Conservation (phyloP, 30 jellyfish, hydroid and myxozoan species). For the Aurelia aurita region DNA sequence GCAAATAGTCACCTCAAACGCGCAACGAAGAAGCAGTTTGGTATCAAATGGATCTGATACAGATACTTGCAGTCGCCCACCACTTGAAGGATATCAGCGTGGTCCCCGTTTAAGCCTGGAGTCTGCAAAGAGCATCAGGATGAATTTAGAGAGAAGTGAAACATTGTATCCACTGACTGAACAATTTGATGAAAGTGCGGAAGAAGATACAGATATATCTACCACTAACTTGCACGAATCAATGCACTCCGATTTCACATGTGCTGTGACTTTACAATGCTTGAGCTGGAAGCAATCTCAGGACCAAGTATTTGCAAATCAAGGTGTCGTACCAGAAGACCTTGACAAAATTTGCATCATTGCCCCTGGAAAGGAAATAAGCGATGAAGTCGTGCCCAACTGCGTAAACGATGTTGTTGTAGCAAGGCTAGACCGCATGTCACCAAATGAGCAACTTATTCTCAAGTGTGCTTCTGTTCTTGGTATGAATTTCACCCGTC, state of each 20-base stretch:
- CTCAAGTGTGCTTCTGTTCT: constrained; percentile 93
- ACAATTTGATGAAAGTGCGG: constrained; percentile 23
- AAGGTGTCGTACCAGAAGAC: constrained; percentile 77
- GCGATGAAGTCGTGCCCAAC: constrained; percentile 74
- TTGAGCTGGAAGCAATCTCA: neutral
- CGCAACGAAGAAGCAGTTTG: too few relatives aligned
- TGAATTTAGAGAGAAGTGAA: constrained; percentile 38
- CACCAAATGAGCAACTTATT: constrained; percentile 90
- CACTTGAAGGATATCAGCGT: neutral
- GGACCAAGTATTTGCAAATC: constrained; percentile 59
- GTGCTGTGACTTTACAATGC: neutral
- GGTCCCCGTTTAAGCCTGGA: constrained; percentile 41
- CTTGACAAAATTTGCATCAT: constrained; percentile 71
- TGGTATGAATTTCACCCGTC: constrained; percentile 86
- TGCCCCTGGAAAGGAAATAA: constrained; percentile 69
- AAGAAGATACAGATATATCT: neutral
- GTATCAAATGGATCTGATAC: too few relatives aligned
- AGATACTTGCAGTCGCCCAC: too few relatives aligned
- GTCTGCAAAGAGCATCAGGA: constrained; percentile 28
- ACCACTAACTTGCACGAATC: neutral
- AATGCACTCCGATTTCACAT: neutral
- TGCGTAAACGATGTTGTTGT: constrained; percentile 84
- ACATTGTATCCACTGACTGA: constrained; percentile 47
- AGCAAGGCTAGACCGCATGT: constrained; percentile 93
- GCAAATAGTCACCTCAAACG: too few relatives aligned